These are phyloP conservation scores for Phocoena sinus DNA, from an alignment of 2,113 vertebrate genomes.

Conservation along the genomic window DNA sequence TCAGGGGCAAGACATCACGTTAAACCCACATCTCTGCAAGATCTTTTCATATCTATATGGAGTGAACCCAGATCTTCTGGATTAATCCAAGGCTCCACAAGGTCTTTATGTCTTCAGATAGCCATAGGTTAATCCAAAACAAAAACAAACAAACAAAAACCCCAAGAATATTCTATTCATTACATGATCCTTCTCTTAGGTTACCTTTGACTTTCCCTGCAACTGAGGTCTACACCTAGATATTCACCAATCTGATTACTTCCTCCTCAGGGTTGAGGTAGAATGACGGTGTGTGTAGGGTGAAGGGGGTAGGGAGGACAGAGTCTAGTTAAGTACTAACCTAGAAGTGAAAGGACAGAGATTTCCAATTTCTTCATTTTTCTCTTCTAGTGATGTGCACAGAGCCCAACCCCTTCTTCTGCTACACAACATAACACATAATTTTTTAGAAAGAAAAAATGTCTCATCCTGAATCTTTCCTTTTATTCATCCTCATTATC, in stretches of 20 bases:
- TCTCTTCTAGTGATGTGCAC: background rate
- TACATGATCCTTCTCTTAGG: background rate
- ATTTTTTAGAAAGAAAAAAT: background rate
- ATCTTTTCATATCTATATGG: background rate
- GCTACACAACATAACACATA: background rate
- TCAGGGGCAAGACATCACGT: background rate
- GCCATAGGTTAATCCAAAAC: background rate
- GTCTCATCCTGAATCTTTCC: background rate
- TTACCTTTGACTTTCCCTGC: background rate
- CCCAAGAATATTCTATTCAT: background rate
- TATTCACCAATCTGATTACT: background rate
- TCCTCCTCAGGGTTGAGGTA: background rate
- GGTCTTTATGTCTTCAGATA: background rate
- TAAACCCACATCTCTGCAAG: background rate
- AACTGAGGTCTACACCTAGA: background rate
- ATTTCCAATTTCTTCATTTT: background rate
- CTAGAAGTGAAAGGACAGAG: background rate
- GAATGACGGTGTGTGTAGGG: background rate
- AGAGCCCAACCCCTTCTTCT: background rate
- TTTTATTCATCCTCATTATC: background rate
- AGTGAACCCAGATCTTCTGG: background rate
- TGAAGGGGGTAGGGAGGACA: background rate
- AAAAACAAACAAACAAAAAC: background rate
- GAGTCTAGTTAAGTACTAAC: background rate
- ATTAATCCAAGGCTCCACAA: background rate